Evolutionary conservation across 2,888 invertebrate species (phyloP).

Genomic region (Drosophila ustulata): DNA sequence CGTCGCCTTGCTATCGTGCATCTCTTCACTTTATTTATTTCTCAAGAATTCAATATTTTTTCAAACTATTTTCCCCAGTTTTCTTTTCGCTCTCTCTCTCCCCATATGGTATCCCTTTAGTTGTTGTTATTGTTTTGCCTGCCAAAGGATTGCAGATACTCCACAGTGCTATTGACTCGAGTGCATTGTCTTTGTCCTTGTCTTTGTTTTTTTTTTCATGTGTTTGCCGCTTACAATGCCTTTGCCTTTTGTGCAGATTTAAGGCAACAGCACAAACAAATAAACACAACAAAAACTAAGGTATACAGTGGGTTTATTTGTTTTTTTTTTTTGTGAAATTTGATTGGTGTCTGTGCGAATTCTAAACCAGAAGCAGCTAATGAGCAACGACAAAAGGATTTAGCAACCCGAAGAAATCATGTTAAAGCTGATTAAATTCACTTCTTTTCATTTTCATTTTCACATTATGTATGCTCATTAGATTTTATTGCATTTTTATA

Average conservation of each 20-base stretch:
- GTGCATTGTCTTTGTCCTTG: conserved; percentile 37
- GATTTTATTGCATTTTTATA: conserved; percentile 69
- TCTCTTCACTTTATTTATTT: conserved; percentile 76
- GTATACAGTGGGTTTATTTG: background rate
- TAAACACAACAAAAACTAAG: background rate
- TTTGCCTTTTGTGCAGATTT: conserved; percentile 37
- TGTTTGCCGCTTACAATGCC: conserved; percentile 15
- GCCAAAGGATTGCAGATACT: conserved; percentile 47
- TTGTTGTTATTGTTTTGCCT: conserved; percentile 36
- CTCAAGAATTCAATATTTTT: conserved; percentile 74
- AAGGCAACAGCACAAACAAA: conserved; percentile 2
- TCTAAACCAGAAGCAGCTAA: conserved; percentile 26
- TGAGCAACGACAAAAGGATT: conserved; percentile 26
- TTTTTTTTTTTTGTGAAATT: conserved; percentile 27
- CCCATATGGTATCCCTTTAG: conserved; percentile 30
- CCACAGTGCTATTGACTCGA: conserved; percentile 41
- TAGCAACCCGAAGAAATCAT: conserved; percentile 25
- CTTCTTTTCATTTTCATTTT: conserved; percentile 62
- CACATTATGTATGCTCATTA: conserved; percentile 70
- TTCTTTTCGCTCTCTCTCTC: conserved; percentile 12
- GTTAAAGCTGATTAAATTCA: conserved; percentile 46
- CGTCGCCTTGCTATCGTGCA: conserved; percentile 22
- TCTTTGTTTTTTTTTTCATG: background rate
- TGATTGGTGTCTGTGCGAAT: conserved; percentile 27
- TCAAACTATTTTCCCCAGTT: conserved; percentile 60